Conservation (phyloP, 2,888 invertebrate genomes). For the Rhynchonema sp. region DNA sequence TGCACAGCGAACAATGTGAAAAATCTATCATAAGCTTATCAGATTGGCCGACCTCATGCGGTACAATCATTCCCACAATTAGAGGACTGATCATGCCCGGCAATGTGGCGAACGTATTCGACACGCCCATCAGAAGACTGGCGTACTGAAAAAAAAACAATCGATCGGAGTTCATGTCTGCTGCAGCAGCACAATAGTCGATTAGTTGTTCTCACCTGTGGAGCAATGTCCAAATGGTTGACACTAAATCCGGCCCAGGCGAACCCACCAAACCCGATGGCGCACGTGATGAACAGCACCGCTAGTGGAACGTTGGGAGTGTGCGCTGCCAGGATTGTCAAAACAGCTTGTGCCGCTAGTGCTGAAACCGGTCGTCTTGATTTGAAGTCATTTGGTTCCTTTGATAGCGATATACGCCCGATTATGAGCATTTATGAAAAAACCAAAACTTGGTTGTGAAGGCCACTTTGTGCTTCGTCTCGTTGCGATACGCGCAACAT, state of each 20-base stretch:
- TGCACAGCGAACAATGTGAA: no score
- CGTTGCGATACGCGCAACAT: no score
- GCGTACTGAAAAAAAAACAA: constrained; percentile 41
- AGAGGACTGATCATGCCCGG: constrained; percentile 77
- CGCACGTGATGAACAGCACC: constrained; percentile 61
- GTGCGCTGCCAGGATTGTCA: constrained; percentile 63
- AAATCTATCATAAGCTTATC: no score
- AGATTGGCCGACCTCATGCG: constrained; percentile 46
- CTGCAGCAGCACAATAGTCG: background rate
- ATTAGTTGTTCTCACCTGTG: constrained; percentile 37
- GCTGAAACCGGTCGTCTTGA: no score
- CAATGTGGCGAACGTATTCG: constrained; percentile 70
- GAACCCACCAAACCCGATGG: constrained; percentile 69
- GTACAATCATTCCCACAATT: constrained; percentile 55
- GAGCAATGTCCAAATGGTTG: constrained; percentile 70
- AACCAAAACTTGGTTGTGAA: no score
- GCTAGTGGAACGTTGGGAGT: constrained; percentile 46
- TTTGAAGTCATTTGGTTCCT: no score
- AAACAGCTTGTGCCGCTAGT: constrained; percentile 58
- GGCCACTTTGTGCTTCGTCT: no score
- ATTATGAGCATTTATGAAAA: no score
- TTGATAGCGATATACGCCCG: no score
- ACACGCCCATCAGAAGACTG: constrained; percentile 70
- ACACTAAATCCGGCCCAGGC: constrained; percentile 68
- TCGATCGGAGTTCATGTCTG: background rate